Conservation (phyloP, 2,113 vertebrate species). For the Nymphicus hollandicus region DNA sequence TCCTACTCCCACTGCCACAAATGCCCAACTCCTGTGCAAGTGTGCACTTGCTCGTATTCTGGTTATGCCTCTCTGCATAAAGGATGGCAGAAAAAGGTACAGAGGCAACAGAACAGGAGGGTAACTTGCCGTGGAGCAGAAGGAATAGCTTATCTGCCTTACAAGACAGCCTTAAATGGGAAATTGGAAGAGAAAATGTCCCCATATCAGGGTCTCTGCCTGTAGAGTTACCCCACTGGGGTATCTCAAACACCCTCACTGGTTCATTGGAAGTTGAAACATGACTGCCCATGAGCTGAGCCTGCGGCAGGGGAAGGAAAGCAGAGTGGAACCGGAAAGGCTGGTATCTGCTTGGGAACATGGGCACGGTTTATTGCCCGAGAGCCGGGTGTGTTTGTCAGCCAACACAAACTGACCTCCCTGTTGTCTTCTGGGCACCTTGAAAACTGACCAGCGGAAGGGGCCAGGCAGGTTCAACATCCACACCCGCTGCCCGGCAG, state of each 20-base stretch:
- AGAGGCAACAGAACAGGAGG: neutral
- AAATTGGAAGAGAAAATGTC: neutral
- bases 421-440: neutral
- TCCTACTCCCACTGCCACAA: neutral
- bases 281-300: neutral
- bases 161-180: neutral
- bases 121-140: neutral
- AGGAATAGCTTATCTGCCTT: neutral
- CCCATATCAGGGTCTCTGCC: neutral
- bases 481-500: neutral
- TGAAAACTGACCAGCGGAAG: neutral
- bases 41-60: neutral
- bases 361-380: neutral
- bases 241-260: neutral
- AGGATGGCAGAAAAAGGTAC: neutral
- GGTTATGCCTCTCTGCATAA: neutral
- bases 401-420: neutral
- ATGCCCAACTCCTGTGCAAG: neutral
- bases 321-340: neutral
- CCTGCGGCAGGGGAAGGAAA: neutral
- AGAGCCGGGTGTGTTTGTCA: neutral
- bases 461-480: neutral
- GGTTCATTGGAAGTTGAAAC: neutral
- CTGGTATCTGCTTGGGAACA: neutral
- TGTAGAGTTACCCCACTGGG: neutral